These are phyloP conservation scores for mouse (Mus musculus) DNA, from an alignment of 2,113 vertebrate species.

Conservation along the genomic window DNA sequence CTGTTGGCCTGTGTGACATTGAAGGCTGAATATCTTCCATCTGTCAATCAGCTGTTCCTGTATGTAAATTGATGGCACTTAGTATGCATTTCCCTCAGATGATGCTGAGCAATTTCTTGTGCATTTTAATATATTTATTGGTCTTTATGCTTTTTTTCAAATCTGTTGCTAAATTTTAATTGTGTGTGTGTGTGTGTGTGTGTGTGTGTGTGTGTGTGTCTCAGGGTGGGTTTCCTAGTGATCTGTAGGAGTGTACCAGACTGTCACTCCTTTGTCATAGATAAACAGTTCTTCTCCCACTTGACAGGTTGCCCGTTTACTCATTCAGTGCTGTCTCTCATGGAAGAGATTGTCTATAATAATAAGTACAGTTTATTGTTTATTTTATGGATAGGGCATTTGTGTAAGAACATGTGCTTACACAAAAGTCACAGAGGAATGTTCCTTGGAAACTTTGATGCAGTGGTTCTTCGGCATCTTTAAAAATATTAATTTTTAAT, in stretches of 20 bases:
- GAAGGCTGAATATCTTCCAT: neutral
- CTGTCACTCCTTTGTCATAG: neutral
- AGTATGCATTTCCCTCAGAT: neutral
- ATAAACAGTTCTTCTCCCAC: neutral
- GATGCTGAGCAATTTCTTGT: neutral
- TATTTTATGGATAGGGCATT: neutral
- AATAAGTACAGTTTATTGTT: neutral
- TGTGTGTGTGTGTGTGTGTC: too few species aligned
- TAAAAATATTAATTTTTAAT: neutral
- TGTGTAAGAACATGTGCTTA: neutral
- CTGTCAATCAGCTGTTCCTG: neutral
- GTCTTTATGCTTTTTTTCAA: neutral
- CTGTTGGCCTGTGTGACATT: neutral
- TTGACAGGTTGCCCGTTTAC: neutral
- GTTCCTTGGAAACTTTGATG: conserved; percentile 5
- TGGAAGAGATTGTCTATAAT: neutral
- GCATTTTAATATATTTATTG: neutral
- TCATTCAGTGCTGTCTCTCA: neutral
- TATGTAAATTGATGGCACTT: neutral
- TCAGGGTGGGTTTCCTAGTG: neutral
- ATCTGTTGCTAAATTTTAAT: neutral
- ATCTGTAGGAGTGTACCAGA: neutral
- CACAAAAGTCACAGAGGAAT: conserved; percentile 9
- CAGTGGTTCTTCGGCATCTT: neutral
- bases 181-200: neutral